Evolutionary conservation across 2,888 invertebrate genomes (phyloP).

Genomic region (Drosophila subsilvestris): DNA sequence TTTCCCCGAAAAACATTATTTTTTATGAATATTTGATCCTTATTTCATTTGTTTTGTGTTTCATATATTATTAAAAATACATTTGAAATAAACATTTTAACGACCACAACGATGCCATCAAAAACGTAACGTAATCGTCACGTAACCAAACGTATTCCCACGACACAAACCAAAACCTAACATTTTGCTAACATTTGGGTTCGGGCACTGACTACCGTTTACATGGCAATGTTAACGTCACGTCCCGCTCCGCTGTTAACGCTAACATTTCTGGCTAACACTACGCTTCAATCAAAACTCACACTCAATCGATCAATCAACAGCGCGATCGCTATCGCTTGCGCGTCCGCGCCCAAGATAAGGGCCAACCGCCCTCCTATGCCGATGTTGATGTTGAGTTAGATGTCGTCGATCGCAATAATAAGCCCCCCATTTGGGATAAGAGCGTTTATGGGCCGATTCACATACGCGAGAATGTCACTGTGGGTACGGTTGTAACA

Average conservation of each 20-base stretch:
- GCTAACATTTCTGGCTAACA: constrained; percentile 24
- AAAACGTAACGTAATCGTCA: constrained; percentile 55
- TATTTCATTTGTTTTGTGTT: constrained; percentile 46
- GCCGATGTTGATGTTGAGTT: constrained; percentile 99
- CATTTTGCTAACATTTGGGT: constrained; percentile 21
- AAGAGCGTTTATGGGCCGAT: constrained; percentile 97
- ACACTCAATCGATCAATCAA: constrained; percentile 52
- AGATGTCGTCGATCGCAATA: constrained; percentile 99
- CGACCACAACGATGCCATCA: constrained; percentile 69
- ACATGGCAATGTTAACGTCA: constrained; percentile 24
- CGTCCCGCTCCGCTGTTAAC: constrained; percentile 46
- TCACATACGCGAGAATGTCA: constrained; percentile 99
- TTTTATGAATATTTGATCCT: constrained; percentile 16
- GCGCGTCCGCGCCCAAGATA: constrained; percentile 98
- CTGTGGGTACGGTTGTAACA: constrained; percentile 99
- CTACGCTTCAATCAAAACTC: constrained; percentile 12
- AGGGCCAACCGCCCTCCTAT: constrained; percentile 95
- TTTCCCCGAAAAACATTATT: background rate
- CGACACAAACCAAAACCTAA: constrained; percentile 60
- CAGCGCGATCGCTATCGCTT: constrained; percentile 98
- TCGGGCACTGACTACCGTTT: constrained; percentile 36
- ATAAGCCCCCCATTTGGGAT: constrained; percentile 99
- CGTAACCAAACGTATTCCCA: constrained; percentile 48
- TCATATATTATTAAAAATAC: constrained; percentile 43
- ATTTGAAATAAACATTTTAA: constrained; percentile 46